Evolutionary conservation across 2,797 vertebrate species (phyloP).

Genomic region (Xiphorhynchus erythropygius): DNA sequence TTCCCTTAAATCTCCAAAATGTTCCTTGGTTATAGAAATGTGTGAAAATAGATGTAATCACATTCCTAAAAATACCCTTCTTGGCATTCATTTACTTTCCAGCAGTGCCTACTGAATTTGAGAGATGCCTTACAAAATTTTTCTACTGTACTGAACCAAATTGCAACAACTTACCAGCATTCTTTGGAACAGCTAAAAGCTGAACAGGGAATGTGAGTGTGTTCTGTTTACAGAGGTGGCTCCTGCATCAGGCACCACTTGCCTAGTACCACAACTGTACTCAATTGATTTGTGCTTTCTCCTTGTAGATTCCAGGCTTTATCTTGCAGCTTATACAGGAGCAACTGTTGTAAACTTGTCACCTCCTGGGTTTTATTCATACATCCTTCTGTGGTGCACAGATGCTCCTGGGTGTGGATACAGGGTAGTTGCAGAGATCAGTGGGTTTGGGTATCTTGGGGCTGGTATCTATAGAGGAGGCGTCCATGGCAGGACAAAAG

Average conservation of each 20-base stretch:
- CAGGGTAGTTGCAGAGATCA: background rate
- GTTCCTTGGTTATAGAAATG: background rate
- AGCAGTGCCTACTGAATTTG: background rate
- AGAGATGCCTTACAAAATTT: background rate
- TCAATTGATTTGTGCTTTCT: background rate
- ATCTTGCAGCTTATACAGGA: background rate
- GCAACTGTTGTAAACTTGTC: background rate
- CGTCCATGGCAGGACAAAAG: background rate
- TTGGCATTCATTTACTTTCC: background rate
- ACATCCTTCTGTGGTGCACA: background rate
- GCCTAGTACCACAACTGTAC: background rate
- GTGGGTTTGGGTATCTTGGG: background rate
- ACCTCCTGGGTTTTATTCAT: rapidly evolving
- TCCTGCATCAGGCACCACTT: background rate
- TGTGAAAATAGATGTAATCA: background rate
- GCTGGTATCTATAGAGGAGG: background rate
- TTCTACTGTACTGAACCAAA: background rate
- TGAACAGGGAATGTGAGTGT: background rate
- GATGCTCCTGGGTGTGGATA: rapidly evolving
- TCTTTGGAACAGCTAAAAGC: background rate
- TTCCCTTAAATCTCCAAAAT: background rate
- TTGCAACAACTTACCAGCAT: background rate
- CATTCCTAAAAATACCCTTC: background rate
- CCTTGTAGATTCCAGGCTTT: background rate
- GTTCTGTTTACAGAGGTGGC: background rate